These are phyloP conservation scores for Eudasyphora cyanicolor DNA, from an alignment of 2,888 invertebrate genomes.

Conservation along the genomic window DNA sequence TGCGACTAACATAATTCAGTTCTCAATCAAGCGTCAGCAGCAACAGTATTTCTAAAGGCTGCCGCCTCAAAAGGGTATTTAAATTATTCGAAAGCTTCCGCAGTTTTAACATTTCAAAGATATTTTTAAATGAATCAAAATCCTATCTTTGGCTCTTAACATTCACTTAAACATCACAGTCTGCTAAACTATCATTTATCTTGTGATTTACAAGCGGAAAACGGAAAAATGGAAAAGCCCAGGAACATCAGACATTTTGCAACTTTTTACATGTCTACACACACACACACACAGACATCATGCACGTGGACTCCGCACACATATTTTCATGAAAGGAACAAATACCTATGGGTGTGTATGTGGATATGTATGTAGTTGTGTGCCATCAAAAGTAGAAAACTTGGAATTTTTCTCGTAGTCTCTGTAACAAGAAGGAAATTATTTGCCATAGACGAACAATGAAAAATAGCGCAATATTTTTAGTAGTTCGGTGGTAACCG, in stretches of 20 bases:
- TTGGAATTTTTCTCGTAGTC: slow-evolving; percentile 3
- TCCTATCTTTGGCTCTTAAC: slow-evolving; percentile 40
- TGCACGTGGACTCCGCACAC: too few relatives aligned
- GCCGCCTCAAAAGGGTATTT: neutral
- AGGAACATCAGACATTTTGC: slow-evolving; percentile 36
- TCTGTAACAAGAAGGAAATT: slow-evolving; percentile 50
- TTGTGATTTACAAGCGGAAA: slow-evolving; percentile 54
- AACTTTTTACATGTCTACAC: slow-evolving; percentile 1
- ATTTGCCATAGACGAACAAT: slow-evolving; percentile 53
- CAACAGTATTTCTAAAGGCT: too few relatives aligned
- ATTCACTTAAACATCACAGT: slow-evolving; percentile 46
- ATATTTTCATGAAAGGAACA: slow-evolving; percentile 3
- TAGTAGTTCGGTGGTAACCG: neutral
- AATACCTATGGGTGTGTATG: too few relatives aligned
- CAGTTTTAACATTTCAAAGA: slow-evolving; percentile 7
- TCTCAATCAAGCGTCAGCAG: too few relatives aligned
- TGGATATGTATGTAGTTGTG: too few relatives aligned
- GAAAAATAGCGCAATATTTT: slow-evolving; percentile 50
- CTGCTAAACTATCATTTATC: slow-evolving; percentile 57
- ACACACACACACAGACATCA: neutral
- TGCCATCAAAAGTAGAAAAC: slow-evolving; percentile 9
- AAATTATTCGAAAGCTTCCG: neutral
- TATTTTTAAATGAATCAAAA: slow-evolving; percentile 38
- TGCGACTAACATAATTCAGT: too few relatives aligned
- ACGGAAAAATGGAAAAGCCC: neutral